These are phyloP conservation scores for Oeneis ivallda DNA, from an alignment of 2,888 invertebrate genomes.

Conservation along the genomic window DNA sequence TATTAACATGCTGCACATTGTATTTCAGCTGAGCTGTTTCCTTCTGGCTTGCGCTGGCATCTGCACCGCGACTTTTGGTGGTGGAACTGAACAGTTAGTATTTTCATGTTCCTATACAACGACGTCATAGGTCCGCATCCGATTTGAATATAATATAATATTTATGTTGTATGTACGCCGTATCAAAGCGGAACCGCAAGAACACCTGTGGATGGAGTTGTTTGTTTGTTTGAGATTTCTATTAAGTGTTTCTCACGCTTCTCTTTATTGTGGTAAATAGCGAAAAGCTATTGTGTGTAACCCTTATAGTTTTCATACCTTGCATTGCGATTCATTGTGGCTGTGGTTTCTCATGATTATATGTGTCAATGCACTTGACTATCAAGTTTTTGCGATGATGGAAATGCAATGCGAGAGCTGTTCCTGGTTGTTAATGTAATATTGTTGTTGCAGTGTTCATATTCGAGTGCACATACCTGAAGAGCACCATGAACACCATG, in stretches of 20 bases:
- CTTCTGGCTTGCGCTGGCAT: conserved; percentile 73
- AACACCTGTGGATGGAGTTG: conserved; percentile 58
- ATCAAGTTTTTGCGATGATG: conserved; percentile 31
- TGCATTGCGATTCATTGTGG: conserved; percentile 57
- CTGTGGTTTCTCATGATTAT: conserved; percentile 35
- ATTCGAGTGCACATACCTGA: conserved; percentile 81
- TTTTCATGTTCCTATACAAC: conserved; percentile 47
- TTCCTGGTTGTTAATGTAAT: conserved; percentile 27
- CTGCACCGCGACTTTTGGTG: conserved; percentile 78
- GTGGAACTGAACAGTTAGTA: conserved; percentile 80
- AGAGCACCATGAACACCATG: conserved; percentile 62
- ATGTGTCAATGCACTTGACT: conserved; percentile 26
- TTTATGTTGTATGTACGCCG: conserved; percentile 24
- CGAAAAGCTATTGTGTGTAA: conserved; percentile 74
- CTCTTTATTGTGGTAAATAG: conserved; percentile 71
- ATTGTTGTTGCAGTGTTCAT: conserved; percentile 75
- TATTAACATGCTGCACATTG: conserved; percentile 43
- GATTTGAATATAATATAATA: conserved; percentile 22
- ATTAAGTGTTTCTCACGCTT: conserved; percentile 69
- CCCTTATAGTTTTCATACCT: conserved; percentile 59
- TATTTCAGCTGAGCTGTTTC: conserved; percentile 74
- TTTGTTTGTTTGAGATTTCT: conserved; percentile 74
- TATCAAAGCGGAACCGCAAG: conserved; percentile 57
- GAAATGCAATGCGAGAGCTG: conserved; percentile 19
- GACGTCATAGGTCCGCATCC: conserved; percentile 34